phyloP scores from a whole-genome alignment of 2,113 vertebrate species.

The Leucopsar rothschildi region DNA sequence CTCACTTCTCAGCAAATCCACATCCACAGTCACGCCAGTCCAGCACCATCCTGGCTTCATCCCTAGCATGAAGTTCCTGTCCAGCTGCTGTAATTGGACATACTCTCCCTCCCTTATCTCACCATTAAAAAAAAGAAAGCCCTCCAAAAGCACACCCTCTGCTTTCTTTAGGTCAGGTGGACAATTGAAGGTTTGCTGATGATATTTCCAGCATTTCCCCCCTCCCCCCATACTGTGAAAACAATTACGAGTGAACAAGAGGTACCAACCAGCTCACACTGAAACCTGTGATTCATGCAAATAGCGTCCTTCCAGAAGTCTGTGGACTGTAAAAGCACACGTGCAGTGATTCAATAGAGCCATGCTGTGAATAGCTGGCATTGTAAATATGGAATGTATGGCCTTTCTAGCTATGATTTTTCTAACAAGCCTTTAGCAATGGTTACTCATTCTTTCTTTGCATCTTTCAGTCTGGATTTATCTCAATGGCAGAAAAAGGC shows the following conservation, averaged over 20 bases:
- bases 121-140: neutral
- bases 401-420: neutral
- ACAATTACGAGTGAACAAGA: slow-evolving; percentile 4
- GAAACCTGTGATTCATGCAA: slow-evolving; percentile 19
- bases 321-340: slow-evolving; percentile 7
- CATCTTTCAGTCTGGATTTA: neutral
- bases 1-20: neutral
- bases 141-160: neutral
- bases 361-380: neutral
- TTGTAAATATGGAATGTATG: slow-evolving; percentile 19
- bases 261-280: neutral
- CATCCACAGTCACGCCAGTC: neutral
- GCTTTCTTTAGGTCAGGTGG: neutral
- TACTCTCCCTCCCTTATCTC: neutral
- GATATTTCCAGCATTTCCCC: neutral
- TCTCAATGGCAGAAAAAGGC: neutral
- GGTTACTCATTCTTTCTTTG: slow-evolving; percentile 8
- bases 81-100: neutral
- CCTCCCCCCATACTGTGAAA: neutral
- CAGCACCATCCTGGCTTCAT: neutral
- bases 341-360: slow-evolving; percentile 18
- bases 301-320: slow-evolving; percentile 7
- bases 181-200: neutral
- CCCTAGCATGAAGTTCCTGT: neutral
- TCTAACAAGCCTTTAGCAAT: neutral